phyloP scores from a whole-genome alignment of 2,888 invertebrate species.

The Rhagonycha fulva region DNA sequence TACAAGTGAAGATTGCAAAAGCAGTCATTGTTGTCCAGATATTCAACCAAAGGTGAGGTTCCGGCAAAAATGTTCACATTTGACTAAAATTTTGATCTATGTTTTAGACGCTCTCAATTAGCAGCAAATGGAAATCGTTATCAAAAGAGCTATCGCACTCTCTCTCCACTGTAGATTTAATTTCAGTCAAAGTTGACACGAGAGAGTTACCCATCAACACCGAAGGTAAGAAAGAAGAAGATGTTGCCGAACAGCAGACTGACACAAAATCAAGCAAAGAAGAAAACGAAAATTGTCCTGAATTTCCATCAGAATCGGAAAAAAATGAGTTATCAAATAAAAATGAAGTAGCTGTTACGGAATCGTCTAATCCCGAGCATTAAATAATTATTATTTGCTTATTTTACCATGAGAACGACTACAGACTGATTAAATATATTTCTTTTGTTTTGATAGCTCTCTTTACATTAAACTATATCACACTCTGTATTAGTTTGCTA shows the following conservation, averaged over 20 bases:
- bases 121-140: slow-evolving; percentile 16
- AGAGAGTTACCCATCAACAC: slow-evolving; percentile 5
- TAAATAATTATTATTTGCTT: not conserved
- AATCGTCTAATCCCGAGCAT: not conserved
- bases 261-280: not conserved
- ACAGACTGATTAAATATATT: not conserved
- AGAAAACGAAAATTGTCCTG: not conserved
- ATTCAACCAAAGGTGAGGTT: slow-evolving; percentile 7
- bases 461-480: not conserved
- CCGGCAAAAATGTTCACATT: not conserved
- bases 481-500: too few relatives aligned
- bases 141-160: slow-evolving; percentile 4
- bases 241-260: not conserved
- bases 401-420: not conserved
- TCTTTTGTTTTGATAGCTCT: not conserved
- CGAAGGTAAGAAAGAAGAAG: not conserved
- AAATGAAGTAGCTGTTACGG: not conserved
- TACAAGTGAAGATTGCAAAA: slow-evolving; percentile 51
- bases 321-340: not conserved
- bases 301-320: not conserved
- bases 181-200: slow-evolving; percentile 8
- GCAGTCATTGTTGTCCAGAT: slow-evolving; percentile 54
- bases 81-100: not conserved
- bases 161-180: slow-evolving; percentile 9
- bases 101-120: slow-evolving; percentile 4